Conservation (phyloP, 1,140 invertebrate genomes). For the Drosophila obscura region DNA sequence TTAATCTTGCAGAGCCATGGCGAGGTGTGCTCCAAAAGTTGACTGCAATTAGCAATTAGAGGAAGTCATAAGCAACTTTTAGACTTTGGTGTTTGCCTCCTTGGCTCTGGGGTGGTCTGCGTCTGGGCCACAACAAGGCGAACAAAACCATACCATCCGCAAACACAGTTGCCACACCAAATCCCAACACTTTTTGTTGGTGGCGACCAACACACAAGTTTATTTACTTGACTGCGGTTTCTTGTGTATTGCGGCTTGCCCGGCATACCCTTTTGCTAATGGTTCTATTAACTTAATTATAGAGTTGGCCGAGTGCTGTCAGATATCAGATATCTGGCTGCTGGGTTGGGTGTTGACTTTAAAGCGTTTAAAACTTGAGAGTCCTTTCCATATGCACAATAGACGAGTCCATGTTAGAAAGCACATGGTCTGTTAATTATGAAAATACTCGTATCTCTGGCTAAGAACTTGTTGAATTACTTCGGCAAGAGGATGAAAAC, state of each 20-base stretch:
- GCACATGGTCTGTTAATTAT: slow-evolving; percentile 25
- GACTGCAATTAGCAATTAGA: slow-evolving; percentile 11
- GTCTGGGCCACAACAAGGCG: slow-evolving; percentile 4
- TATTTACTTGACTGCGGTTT: slow-evolving; percentile 17
- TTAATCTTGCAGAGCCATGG: slow-evolving; percentile 38
- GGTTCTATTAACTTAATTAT: slow-evolving; percentile 5
- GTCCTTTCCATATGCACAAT: neutral
- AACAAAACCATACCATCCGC: slow-evolving; percentile 23
- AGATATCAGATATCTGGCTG: neutral
- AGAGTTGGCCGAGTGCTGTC: neutral
- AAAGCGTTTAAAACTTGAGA: neutral
- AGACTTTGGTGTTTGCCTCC: slow-evolving; percentile 23
- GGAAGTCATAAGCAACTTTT: slow-evolving; percentile 4
- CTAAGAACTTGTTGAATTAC: slow-evolving; percentile 43
- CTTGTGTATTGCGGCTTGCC: neutral
- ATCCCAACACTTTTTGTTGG: slow-evolving; percentile 35
- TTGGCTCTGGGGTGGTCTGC: slow-evolving; percentile 2
- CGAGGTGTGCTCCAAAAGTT: slow-evolving; percentile 45
- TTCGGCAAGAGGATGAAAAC: slow-evolving; percentile 30
- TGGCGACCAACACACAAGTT: slow-evolving; percentile 4
- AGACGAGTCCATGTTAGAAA: neutral
- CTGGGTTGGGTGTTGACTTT: neutral
- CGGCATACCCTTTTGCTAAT: slow-evolving; percentile 8
- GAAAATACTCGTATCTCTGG: slow-evolving; percentile 27
- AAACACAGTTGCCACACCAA: slow-evolving; percentile 57